These are phyloP conservation scores for Sarcophaga carnaria DNA, from an alignment of 2,888 invertebrate genomes.

Conservation along the genomic window DNA sequence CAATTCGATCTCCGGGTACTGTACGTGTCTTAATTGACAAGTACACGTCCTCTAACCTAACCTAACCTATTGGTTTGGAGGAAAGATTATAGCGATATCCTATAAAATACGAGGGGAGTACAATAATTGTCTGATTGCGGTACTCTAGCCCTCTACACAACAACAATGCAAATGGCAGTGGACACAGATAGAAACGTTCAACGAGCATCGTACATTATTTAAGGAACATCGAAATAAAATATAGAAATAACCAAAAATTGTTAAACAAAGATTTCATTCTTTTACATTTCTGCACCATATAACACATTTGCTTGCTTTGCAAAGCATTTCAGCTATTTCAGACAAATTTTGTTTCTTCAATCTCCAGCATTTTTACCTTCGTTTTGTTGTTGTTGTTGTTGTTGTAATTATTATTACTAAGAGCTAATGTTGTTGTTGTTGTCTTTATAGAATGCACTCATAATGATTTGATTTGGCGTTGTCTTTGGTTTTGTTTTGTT, in stretches of 20 bases:
- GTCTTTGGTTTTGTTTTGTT: conserved; percentile 1
- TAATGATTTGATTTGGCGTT: background rate
- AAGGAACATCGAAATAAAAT: background rate
- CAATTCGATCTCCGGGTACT: too few species aligned
- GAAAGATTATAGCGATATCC: background rate
- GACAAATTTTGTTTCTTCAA: too few species aligned
- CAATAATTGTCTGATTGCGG: too few species aligned
- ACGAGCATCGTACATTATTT: background rate
- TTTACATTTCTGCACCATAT: conserved; percentile 30
- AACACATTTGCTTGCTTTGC: conserved; percentile 45
- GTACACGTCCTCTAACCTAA: too few species aligned
- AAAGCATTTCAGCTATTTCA: conserved; percentile 25
- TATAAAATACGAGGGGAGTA: too few species aligned
- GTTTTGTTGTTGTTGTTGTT: background rate
- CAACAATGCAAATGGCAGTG: background rate
- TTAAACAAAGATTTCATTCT: background rate
- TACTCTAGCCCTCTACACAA: too few species aligned
- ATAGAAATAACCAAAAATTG: background rate
- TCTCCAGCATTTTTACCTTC: background rate
- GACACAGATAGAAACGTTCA: background rate
- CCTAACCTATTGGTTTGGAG: too few species aligned
- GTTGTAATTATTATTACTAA: too few species aligned
- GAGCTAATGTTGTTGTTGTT: background rate
- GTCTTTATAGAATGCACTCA: background rate
- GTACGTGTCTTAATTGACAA: too few species aligned